Evolutionary conservation across 2,888 invertebrate species (phyloP).

Genomic region (Cheilosia scutellata): DNA sequence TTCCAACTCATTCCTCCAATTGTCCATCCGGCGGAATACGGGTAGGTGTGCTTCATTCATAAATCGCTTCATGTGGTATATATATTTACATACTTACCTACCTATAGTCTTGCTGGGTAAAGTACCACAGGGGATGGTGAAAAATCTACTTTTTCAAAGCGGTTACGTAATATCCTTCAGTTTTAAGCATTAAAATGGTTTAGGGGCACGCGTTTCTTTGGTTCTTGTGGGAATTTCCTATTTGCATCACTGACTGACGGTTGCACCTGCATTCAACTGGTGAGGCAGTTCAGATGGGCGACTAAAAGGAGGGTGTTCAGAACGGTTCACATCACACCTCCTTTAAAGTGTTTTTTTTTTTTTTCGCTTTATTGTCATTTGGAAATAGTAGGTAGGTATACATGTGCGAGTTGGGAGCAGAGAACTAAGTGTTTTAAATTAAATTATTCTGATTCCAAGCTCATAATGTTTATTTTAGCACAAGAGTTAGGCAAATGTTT

Average conservation of each 20-base stretch:
- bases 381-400: too few species aligned
- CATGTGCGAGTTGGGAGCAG: too few species aligned
- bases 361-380: not conserved
- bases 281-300: constrained; percentile 12
- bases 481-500: too few species aligned
- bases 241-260: constrained; percentile 18
- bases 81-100: constrained; percentile 5
- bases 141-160: constrained; percentile 30
- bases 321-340: constrained; percentile 42
- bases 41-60: constrained; percentile 64
- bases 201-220: constrained; percentile 42
- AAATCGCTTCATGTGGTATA: constrained; percentile 29
- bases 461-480: too few species aligned
- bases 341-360: constrained; percentile 47
- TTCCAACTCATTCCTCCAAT: constrained; percentile 33
- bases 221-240: constrained; percentile 20
- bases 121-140: constrained; percentile 11
- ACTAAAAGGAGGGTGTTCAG: not conserved
- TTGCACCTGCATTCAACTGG: constrained; percentile 65
- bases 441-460: too few species aligned
- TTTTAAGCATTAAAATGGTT: constrained; percentile 41
- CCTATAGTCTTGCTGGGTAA: not conserved
- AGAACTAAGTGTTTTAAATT: too few species aligned
- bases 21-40: constrained; percentile 46
- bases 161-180: constrained; percentile 68